These are phyloP conservation scores for Brachionus sp. DNA, from an alignment of 1,140 invertebrate genomes.

Conservation along the genomic window DNA sequence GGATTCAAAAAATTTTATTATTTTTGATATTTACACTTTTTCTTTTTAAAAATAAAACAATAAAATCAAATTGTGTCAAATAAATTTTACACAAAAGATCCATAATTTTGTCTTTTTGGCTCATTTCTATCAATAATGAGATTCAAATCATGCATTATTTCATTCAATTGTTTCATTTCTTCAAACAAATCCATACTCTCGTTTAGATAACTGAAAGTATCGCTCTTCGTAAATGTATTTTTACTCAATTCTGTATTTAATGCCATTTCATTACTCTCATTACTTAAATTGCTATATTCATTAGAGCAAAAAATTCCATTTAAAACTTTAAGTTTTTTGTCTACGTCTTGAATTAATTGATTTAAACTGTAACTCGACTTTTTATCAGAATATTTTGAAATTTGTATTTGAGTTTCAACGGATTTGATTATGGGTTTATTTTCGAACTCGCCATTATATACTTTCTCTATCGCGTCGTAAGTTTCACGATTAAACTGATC, in stretches of 20 bases:
- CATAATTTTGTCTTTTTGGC: background rate
- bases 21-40: background rate
- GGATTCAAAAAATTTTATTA: too few species aligned
- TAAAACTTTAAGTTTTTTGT: constrained; percentile 23
- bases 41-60: background rate
- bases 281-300: background rate
- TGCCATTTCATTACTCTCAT: background rate
- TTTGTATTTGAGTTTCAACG: background rate
- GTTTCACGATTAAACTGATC: background rate
- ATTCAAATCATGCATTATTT: constrained; percentile 17
- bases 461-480: too few species aligned
- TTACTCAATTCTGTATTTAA: background rate
- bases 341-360: constrained; percentile 9
- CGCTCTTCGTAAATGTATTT: background rate
- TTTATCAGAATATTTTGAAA: background rate
- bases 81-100: background rate
- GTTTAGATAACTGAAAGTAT: background rate
- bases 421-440: background rate
- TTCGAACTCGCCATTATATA: background rate
- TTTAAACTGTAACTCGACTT: constrained; percentile 14
- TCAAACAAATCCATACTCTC: background rate
- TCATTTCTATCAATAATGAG: background rate
- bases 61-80: background rate
- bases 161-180: constrained; percentile 15
- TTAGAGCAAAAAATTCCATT: constrained; percentile 1